Percentiles rank a stretch among this genome's conserved stretches.
Conservation (phyloP, 1,140 invertebrate species). For the Heliothis subflexa region DNA sequence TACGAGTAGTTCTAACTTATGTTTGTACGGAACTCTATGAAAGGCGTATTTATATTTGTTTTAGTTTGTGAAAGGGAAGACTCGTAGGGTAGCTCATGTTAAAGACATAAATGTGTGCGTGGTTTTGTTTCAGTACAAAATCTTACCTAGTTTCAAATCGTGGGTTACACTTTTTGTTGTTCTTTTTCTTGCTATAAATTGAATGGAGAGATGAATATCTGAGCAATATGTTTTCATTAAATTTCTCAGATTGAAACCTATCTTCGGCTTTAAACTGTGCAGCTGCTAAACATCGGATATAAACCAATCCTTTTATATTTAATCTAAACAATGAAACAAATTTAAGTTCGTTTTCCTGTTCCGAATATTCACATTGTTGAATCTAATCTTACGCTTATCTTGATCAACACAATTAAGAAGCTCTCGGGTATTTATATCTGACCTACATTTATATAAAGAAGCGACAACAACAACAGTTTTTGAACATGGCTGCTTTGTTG, state of each 20-base stretch:
- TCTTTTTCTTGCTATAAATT: neutral
- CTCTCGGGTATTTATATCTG: conserved; percentile 1
- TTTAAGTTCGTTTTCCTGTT: neutral
- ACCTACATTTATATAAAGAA: neutral
- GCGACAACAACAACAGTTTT: neutral
- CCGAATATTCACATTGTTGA: conserved; percentile 1
- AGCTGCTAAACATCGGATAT: conserved; percentile 2
- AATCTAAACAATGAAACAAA: conserved; percentile 22
- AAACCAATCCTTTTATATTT: conserved; percentile 24
- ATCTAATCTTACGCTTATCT: neutral
- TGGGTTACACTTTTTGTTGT: neutral
- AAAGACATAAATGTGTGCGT: too few species aligned
- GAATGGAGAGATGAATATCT: neutral
- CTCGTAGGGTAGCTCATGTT: too few species aligned
- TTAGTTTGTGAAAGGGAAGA: neutral
- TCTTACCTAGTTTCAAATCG: too few species aligned
- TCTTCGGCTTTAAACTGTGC: neutral
- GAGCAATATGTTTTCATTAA: neutral
- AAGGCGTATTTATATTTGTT: neutral
- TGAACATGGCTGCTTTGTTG: neutral
- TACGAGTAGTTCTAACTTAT: conserved; percentile 2
- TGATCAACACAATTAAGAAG: conserved; percentile 12
- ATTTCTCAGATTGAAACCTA: neutral
- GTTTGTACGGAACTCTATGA: neutral
- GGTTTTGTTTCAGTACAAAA: too few species aligned